Evolutionary conservation across 2,797 vertebrate genomes (phyloP), one percentile per base, ranked within the genome.

Genomic region (Cetoscarus ocellatus): DNA sequence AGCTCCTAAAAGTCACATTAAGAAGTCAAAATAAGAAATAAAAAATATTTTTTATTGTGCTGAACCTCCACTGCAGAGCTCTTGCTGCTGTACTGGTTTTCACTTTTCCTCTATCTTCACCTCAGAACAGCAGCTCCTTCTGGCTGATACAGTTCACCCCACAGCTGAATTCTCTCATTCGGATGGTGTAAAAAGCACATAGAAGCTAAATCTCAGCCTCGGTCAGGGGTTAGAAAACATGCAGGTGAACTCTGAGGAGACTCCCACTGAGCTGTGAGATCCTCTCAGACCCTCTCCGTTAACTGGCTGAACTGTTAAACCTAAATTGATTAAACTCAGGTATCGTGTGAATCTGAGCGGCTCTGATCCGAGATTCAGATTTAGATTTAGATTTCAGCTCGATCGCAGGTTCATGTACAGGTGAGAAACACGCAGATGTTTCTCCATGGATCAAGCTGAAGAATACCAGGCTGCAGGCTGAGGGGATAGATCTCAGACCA

Each of bases 221-320:
- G 36, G 3, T 54, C 61, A 38, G 10, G 7, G 17, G 11, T 6
- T 55, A 49, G 4, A 70, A 61, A 61, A 50, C 17, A 61, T 58
- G 14, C 13, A 8, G 14, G 0, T 68, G 52, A 59, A 75, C 64
- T 14, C 7, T 8, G 60, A 78, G 38, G 36, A 53, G 51, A 55
- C 36, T 72, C 68, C 56, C 60, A 38, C 6, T 19, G 57, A 63
- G 69, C 36, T 35, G 40, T 6, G 54, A 52, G 19, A 53, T 12
- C 15, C 60, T 48, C 49, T 17, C 6, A 8, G 36, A 49, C 13
- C 54, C 50, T 27, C 47, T 36, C 34, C 18, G 47, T 42, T 55
- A 53, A n/a, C 35, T 15, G 44, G 39, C 40, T 36, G 40, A 45
- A 42, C 48, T 61, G 51, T 12, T 27, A 45, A 61, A 44, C 27